Base-by-base conservation (phyloP, 2,113 vertebrate genomes). In the Nanger granti region DNA sequence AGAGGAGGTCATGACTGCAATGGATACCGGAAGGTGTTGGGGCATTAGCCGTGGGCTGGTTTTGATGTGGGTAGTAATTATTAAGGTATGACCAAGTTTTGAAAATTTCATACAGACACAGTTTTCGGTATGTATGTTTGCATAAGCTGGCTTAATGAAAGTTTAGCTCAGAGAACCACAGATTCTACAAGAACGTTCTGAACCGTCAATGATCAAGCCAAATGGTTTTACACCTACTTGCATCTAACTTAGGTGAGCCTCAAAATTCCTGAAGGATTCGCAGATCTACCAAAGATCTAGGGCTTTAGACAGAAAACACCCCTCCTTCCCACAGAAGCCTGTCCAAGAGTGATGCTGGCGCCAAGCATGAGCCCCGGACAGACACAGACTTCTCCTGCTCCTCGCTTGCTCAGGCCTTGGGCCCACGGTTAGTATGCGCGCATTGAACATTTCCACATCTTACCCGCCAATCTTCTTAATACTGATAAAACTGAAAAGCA, bases 291-390 rank as follows among this genome's bases (percentile, higher is more conserved):
- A 8, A 28, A 76, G 49, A 60, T 29, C 34, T 28, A 22, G 76
- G 47, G 52, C 15, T 91, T 47, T 9, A 37, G 47, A 41, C 11
- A 17, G 31, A 24, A 64, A 44, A 24, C 4, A 59, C 52, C 13
- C 37, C 26, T 54, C 12, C 54, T 37, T 37, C 31, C 54, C 11
- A 5, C 0, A 2, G 34, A 41, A 24, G 37, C 11, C 37, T 34
- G 7, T 3, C 92, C 14, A 29, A 17, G 60, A 60, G 37, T 7
- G 7, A 12, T 1, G 3, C 1, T 1, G 17, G 22, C n/a, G 3
- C 34, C 28, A 0, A 24, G 26, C 47, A 11, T 6, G 13, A 85
- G 4, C 31, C 47, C 31, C 2, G 2, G 24, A 8, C 49, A 55
- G 41, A 7, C 22, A 14, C 41, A 0, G 8, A 31, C 7, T 52